Percentiles rank a stretch among this genome's conserved stretches.
These are phyloP conservation scores for Biston stratarius DNA, from an alignment of 2,888 invertebrate genomes.

Conservation along the genomic window DNA sequence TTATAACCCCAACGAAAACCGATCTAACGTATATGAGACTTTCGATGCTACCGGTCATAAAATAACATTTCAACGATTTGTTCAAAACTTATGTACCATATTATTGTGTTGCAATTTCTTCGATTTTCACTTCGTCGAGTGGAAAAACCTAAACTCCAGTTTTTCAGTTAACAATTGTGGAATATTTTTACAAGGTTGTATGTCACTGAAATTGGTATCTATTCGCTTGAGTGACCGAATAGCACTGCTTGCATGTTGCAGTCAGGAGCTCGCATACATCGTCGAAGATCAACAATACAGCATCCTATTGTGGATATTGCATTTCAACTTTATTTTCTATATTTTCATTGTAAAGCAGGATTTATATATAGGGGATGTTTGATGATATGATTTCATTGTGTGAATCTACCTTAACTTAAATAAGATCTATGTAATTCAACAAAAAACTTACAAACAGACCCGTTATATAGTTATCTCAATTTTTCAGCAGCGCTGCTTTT, in stretches of 20 bases:
- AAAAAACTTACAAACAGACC: too few species aligned
- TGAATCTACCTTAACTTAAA: too few species aligned
- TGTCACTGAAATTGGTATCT: constrained; percentile 47
- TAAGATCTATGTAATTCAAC: too few species aligned
- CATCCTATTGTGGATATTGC: constrained; percentile 23
- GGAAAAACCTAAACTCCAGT: background rate
- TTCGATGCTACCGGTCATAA: too few species aligned
- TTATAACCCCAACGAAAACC: too few species aligned
- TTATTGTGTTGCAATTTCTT: background rate
- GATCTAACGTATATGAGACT: too few species aligned
- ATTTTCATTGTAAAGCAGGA: background rate
- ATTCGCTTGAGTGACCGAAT: constrained; percentile 53
- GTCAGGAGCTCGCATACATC: constrained; percentile 66
- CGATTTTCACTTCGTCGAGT: background rate
- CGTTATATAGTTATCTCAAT: too few species aligned
- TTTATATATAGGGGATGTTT: background rate
- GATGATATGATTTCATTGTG: background rate
- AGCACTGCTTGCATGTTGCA: constrained; percentile 50
- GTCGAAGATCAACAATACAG: constrained; percentile 57
- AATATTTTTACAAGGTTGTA: constrained; percentile 24
- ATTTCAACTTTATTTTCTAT: constrained; percentile 3
- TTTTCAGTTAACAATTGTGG: constrained; percentile 5
- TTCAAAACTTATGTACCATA: background rate
- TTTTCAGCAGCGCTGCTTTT: too few species aligned
- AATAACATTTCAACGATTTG: background rate